phyloP scores from a whole-genome alignment of 2,797 vertebrate species.

The Halcyon smyrnensis region DNA sequence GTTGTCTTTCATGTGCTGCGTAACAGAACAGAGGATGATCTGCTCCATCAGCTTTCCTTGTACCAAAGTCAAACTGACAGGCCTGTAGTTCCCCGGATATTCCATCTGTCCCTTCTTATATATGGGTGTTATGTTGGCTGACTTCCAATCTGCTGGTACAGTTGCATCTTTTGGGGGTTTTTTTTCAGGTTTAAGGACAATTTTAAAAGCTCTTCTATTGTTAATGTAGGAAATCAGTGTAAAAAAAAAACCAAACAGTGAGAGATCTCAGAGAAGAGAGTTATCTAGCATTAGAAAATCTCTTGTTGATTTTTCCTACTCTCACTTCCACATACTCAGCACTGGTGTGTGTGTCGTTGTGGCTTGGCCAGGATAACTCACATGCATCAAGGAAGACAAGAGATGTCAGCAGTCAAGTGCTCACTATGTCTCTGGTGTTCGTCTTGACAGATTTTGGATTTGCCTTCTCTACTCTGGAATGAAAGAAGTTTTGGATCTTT shows the following conservation, averaged over 20 bases:
- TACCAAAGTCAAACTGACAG: no score
- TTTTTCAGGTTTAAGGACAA: background rate
- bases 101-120: no score
- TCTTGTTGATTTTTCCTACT: background rate
- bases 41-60: no score
- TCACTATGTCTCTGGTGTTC: background rate
- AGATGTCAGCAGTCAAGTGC: rapidly evolving
- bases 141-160: no score
- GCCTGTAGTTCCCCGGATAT: no score
- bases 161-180: no score
- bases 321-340: background rate
- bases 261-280: background rate
- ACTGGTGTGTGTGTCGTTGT: background rate
- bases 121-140: no score
- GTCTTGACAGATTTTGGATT: background rate
- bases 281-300: background rate
- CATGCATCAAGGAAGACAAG: background rate
- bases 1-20: no score
- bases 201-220: background rate
- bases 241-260: background rate
- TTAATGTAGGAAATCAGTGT: background rate
- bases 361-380: background rate
- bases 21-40: no score
- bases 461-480: background rate
- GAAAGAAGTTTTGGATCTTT: background rate